Evolutionary conservation across 2,113 vertebrate species (phyloP).

Genomic region (Uropsilus gracilis): DNA sequence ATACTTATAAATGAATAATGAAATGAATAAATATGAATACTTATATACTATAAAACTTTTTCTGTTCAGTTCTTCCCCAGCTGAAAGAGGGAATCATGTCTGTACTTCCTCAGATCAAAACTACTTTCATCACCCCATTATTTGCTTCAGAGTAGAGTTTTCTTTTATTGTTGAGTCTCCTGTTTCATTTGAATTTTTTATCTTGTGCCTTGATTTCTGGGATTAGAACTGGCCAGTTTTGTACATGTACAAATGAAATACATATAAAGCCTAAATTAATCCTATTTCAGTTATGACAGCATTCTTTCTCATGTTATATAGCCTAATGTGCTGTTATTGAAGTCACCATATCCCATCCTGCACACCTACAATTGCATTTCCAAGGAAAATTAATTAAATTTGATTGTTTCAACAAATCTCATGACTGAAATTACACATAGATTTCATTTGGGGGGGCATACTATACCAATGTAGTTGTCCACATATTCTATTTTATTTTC

Average conservation of each 20-base stretch:
- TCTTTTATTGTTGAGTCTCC: background rate
- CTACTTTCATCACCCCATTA: background rate
- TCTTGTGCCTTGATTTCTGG: background rate
- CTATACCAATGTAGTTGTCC: background rate
- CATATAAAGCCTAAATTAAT: background rate
- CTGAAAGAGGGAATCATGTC: background rate
- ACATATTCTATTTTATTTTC: background rate
- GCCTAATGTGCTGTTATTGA: background rate
- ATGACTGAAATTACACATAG: background rate
- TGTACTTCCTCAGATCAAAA: background rate
- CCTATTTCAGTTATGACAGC: background rate
- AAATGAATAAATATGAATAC: background rate
- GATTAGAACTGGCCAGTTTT: background rate
- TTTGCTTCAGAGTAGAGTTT: background rate
- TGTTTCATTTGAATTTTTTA: background rate
- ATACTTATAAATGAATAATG: too few relatives aligned
- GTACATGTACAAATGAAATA: background rate
- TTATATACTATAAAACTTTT: background rate
- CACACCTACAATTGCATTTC: background rate
- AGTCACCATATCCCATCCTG: background rate
- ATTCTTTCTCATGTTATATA: background rate
- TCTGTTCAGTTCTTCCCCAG: background rate
- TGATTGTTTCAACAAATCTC: background rate
- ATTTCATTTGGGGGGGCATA: background rate
- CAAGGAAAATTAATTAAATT: background rate